phyloP scores from a whole-genome alignment of 2,888 invertebrate species.

The Melipona bicolor region DNA sequence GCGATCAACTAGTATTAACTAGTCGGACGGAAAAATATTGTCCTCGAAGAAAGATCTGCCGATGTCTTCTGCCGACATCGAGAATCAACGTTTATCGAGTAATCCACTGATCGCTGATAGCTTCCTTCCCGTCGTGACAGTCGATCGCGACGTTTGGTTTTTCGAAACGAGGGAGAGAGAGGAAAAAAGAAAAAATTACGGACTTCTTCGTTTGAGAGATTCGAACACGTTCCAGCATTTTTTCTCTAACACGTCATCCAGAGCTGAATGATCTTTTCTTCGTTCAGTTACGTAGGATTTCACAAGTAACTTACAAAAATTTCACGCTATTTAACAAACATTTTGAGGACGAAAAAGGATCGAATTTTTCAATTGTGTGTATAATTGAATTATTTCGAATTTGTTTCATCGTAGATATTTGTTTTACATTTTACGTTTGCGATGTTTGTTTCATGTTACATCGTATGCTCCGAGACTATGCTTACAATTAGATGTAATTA shows the following conservation, averaged over 20 bases:
- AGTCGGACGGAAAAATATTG: not conserved
- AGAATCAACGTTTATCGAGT: not conserved
- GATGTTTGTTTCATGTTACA: not conserved
- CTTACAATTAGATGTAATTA: not conserved
- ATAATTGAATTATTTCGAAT: no score
- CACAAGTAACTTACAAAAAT: no score
- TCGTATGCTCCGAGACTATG: not conserved
- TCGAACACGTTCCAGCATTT: no score
- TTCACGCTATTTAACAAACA: no score
- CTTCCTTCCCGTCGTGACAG: not conserved
- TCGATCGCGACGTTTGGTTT: not conserved
- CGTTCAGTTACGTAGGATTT: no score
- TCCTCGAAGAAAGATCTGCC: not conserved
- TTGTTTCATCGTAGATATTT: not conserved
- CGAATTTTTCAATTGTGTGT: no score
- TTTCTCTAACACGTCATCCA: no score
- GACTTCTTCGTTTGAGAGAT: no score
- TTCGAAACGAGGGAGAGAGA: no score
- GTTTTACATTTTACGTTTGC: not conserved
- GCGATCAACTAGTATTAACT: not conserved
- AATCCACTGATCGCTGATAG: not conserved
- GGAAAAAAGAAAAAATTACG: not conserved
- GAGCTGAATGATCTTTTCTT: no score
- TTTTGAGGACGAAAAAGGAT: no score
- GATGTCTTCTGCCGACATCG: not conserved